Evolutionary conservation across 2,888 invertebrate genomes (phyloP), one percentile per base, ranked within the genome.

Genomic region (Tipula lateralis): DNA sequence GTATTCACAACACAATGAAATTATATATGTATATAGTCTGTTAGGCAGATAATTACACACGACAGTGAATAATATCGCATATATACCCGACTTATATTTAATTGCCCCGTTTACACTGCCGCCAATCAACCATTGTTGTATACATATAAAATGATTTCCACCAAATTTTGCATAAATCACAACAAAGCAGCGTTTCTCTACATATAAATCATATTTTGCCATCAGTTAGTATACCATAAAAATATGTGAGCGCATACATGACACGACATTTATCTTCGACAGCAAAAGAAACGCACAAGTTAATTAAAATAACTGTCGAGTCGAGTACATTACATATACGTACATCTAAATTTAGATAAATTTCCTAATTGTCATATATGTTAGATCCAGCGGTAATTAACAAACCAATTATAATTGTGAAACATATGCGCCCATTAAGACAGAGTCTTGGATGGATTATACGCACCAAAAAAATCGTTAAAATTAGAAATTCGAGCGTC

Each of bases 381-480:
- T 66, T 66, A 66, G 24, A 24, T 66, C 66, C 66, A 24, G 66
- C 66, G 24, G 66, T 24, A 66, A 66, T 66, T 66, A 66, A 66
- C 66, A 66, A 66, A 66, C 66, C 66, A 66, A 66, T 66, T 66
- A 66, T 24, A 66, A 66, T 66, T 66, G 66, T 66, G 3, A 66
- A 24, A 66, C 66, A 66, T 66, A 66, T 66, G 66, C 66, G 66
- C 66, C 39, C 24, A 66, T 66, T 24, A n/a, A 39, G 0, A 44
- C 39, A 16, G 16, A n/a, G 44, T 6, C 44, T n/a, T 50, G 44
- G 44, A n/a, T 36, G 36, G 36, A 50, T 50, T 44, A 7, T 3
- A 50, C 4, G 5, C 3, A 50, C 44, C n/a, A 16, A 50, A 50
- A 16, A 50, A 50, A 50, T 16, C 1, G 16, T 66, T 66, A 66